These are phyloP conservation scores for Mustela lutreola DNA, from an alignment of 2,113 vertebrate genomes.

Conservation along the genomic window DNA sequence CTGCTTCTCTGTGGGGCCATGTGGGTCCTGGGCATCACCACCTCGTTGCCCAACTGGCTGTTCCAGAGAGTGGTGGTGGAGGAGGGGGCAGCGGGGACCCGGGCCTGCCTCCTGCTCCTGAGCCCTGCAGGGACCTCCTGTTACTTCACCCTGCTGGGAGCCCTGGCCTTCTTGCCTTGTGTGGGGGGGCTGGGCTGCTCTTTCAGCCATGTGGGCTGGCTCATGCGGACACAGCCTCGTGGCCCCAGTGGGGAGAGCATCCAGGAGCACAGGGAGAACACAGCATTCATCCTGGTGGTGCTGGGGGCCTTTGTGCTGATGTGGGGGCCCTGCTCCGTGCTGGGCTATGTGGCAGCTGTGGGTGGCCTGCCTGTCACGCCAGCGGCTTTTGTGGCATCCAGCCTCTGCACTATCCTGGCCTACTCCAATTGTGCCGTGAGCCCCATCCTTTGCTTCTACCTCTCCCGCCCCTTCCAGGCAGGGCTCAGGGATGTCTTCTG, in stretches of 20 bases:
- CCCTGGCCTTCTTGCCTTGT: constrained; percentile 72
- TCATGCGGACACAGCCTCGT: neutral
- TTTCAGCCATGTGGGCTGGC: constrained; percentile 59
- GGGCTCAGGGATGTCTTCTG: constrained; percentile 42
- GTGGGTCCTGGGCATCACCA: constrained; percentile 56
- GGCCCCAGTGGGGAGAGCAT: accelerated
- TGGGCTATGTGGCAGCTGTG: constrained; percentile 23
- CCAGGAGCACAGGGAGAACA: constrained; percentile 51
- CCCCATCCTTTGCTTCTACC: constrained; percentile 69
- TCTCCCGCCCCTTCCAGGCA: constrained; percentile 49
- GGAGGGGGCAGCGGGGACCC: accelerated
- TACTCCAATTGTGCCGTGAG: constrained; percentile 64
- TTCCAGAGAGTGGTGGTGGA: neutral
- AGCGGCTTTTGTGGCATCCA: neutral
- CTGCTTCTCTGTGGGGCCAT: constrained; percentile 54
- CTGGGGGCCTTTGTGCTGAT: constrained; percentile 44
- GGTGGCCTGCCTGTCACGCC: neutral
- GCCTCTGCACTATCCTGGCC: constrained; percentile 60
- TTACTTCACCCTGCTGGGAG: constrained; percentile 64
- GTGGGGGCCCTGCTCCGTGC: constrained; percentile 66
- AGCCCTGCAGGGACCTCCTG: neutral
- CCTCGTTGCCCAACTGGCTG: constrained; percentile 46
- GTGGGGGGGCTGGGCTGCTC: constrained; percentile 50
- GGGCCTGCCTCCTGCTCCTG: constrained; percentile 58
- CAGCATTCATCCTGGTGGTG: neutral